These are phyloP conservation scores for Neotoxoptera formosana DNA, from an alignment of 1,140 invertebrate species.

Conservation along the genomic window DNA sequence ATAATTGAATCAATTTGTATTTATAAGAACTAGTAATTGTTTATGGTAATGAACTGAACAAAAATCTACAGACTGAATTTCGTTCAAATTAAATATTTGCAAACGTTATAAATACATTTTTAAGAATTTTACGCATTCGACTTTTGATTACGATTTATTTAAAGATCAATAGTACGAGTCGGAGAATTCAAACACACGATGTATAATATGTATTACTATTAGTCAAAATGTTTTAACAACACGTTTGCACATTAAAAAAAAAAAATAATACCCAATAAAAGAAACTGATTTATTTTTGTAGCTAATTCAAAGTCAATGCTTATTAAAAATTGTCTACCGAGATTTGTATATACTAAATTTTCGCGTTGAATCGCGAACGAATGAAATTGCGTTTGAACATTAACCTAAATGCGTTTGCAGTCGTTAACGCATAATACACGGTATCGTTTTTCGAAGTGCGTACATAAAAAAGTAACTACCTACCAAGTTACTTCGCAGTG, in stretches of 20 bases:
- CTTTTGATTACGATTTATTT: constrained; percentile 26
- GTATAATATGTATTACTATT: not conserved
- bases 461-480: constrained; percentile 2
- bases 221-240: not conserved
- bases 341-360: not conserved
- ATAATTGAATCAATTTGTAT: not conserved
- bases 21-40: not conserved
- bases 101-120: constrained; percentile 34
- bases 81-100: not conserved
- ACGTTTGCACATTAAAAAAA: not conserved
- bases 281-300: not conserved
- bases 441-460: not conserved
- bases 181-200: not conserved
- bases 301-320: not conserved
- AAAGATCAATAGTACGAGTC: not conserved
- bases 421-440: not conserved
- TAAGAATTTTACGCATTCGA: not conserved
- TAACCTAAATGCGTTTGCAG: not conserved
- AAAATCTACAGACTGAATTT: not conserved
- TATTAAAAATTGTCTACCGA: not conserved
- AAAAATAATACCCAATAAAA: not conserved
- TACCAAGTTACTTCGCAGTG: not conserved
- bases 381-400: not conserved
- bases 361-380: not conserved
- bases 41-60: not conserved